These are phyloP conservation scores for Uria aalge DNA, from an alignment of 2,113 vertebrate species.

Conservation along the genomic window DNA sequence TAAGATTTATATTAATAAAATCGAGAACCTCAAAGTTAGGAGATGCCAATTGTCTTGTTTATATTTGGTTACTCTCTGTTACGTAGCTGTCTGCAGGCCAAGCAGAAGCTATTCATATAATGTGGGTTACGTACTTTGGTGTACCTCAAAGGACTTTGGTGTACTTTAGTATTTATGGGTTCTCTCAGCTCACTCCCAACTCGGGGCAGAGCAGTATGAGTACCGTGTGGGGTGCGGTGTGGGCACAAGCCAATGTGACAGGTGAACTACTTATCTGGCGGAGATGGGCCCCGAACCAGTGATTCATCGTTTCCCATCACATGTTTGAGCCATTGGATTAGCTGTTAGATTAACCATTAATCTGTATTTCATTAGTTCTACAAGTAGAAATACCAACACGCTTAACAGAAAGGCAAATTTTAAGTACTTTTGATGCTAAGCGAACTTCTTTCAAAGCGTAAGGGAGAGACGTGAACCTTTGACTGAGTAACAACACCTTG, in stretches of 20 bases:
- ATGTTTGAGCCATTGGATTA: background rate
- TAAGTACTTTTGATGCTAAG: background rate
- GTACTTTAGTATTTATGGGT: background rate
- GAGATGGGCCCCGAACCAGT: background rate
- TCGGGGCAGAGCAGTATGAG: background rate
- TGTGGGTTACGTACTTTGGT: background rate
- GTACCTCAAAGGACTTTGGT: background rate
- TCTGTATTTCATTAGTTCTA: background rate
- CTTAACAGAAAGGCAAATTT: background rate
- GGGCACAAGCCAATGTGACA: background rate
- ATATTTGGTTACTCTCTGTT: background rate
- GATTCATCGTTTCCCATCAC: background rate
- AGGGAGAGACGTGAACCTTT: background rate
- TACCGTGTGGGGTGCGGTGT: background rate
- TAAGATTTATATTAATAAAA: background rate
- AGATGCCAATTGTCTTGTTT: background rate
- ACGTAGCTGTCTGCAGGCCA: background rate
- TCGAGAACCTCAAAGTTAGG: background rate
- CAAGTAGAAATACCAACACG: background rate
- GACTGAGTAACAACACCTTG: background rate
- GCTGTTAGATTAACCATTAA: background rate
- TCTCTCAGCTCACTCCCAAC: background rate
- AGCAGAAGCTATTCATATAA: background rate
- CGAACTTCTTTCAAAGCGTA: background rate
- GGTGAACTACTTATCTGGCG: background rate